Evolutionary conservation across 2,113 vertebrate species (phyloP), one percentile per base, ranked within the genome.

Genomic region (Saimiri boliviensis): DNA sequence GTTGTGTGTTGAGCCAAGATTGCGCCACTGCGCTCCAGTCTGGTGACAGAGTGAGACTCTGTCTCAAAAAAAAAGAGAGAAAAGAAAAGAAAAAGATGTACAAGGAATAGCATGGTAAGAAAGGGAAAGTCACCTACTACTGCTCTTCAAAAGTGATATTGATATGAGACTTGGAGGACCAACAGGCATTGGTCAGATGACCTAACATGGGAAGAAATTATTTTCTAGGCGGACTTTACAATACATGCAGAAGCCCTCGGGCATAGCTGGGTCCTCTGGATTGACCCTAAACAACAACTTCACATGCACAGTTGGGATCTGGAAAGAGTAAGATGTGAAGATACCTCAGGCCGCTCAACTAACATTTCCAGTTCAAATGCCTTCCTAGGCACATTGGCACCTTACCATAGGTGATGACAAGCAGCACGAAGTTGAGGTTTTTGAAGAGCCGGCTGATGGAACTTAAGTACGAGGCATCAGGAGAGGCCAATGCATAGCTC

Each of bases 381-480:
- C 21, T 14, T 5, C 49, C 16, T 42, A 80, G 68, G 60, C 32
- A 91, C 77, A 47, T 1, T 25, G 79, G 91, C 5, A 40, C 80
- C 98, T 98, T 98, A 99, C 99, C 99, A 0, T 99, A 99, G 93
- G 98, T 99, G 97, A 99, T 92, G 97, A 99, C 92, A 27, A 99
- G 99, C 40, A 99, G 98, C 98, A 99, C 97, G 88, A 99, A 99
- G 97, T 99, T 98, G 95, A 97, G 96, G 96, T 99, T 99, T 94
- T 95, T 83, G 93, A 99, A 98, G 94, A 99, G 98, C 73, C 98
- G 98, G 77, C 97, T 0, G 87, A 99, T 98, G 21, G 99, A 99
- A 4, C 98, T 98, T 42, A 85, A 11, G 23, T 99, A 99, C 0
- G 99, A 99, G 98, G 99, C 98, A 8, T 99, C 98, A 0, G 97